Base-by-base conservation (phyloP, 2,888 invertebrate genomes). In the Plebejus anna region DNA sequence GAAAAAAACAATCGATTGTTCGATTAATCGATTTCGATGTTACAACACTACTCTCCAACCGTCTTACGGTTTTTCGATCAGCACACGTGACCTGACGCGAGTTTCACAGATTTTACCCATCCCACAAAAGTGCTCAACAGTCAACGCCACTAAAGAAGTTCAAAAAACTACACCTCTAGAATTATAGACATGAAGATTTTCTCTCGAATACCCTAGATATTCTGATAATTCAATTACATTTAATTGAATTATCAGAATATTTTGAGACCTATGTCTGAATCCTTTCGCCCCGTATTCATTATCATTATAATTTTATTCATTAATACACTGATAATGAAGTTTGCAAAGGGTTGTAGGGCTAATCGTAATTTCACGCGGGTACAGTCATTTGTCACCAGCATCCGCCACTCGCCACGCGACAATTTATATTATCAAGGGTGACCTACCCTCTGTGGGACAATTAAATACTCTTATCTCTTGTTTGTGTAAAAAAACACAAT, bases 331-430 rank as follows among this genome's bases (percentile, higher is more conserved):
- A 92, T 76, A 51, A 86, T 89, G 81, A 80, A 79, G 80, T 80
- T 78, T 81, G 83, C 79, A 89, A 88, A 89, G 88, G 90, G 87
- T 89, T 66, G 66, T 16, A 32, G 4, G 4, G 66, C 66, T 92
- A 91, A 92, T 92, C 89, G 87, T 90, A 91, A 93, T 94, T 93
- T 94, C 89, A 94, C 91, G 92, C 89, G 84, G 82, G 82, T 86
- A 84, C 84, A 47, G 47, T 90, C 87, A 93, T 94, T 94, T 94
- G 94, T 94, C 94, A 90, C 89, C 93, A 93, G 93, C 93, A 92
- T 93, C 94, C 90, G 92, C 84, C 90, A 92, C 93, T 93, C 90
- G 92, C 84, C 90, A 92, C 93, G 92, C 90, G 92, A 86, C 84
- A 89, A 90, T 87, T 88, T 86, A 88, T 88, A 86, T 89, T 88